Conservation (phyloP, 2,797 vertebrate species). For the Triplophysa yarkandensis region DNA sequence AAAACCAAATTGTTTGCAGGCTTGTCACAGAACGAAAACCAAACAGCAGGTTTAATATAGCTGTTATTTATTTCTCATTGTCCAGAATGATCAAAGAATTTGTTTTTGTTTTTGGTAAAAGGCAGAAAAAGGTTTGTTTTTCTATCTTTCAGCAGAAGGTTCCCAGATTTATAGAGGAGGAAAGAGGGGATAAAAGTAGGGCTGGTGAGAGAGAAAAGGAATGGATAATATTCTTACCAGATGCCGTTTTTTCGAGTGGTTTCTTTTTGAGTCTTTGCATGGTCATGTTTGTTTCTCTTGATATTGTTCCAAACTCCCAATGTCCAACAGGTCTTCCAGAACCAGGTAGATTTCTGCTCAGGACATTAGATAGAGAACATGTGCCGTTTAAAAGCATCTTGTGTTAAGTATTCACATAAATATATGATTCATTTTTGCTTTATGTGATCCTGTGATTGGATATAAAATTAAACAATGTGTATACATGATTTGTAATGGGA, state of each 20-base stretch:
- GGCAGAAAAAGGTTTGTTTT: conserved; percentile 39
- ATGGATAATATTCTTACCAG: conserved; percentile 54
- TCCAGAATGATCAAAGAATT: conserved; percentile 69
- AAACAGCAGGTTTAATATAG: conserved; percentile 64
- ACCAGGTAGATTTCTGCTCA: conserved; percentile 49
- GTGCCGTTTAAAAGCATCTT: conserved; percentile 28
- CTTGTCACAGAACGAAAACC: conserved; percentile 40
- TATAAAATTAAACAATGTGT: too few relatives aligned
- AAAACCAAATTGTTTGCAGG: conserved; percentile 50
- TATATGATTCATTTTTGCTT: conserved; percentile 8
- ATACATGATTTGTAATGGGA: too few relatives aligned
- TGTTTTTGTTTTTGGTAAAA: conserved; percentile 11
- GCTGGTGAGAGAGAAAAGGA: conserved; percentile 5
- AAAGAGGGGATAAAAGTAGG: conserved; percentile 22
- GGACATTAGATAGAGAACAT: conserved; percentile 37
- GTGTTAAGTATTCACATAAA: conserved; percentile 9
- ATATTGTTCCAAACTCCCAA: conserved; percentile 47
- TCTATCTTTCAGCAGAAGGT: conserved; percentile 32
- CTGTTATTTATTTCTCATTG: conserved; percentile 69
- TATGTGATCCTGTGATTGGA: neutral
- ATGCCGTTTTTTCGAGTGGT: conserved; percentile 51
- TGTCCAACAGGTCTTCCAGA: conserved; percentile 48
- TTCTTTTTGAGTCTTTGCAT: conserved; percentile 44
- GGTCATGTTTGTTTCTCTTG: conserved; percentile 55
- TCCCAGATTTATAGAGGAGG: conserved; percentile 14